Evolutionary conservation across 64 coral and sea anemone species (phyloP), one percentile per base, ranked within the genome.

Genomic region (Platygyra sinensis): DNA sequence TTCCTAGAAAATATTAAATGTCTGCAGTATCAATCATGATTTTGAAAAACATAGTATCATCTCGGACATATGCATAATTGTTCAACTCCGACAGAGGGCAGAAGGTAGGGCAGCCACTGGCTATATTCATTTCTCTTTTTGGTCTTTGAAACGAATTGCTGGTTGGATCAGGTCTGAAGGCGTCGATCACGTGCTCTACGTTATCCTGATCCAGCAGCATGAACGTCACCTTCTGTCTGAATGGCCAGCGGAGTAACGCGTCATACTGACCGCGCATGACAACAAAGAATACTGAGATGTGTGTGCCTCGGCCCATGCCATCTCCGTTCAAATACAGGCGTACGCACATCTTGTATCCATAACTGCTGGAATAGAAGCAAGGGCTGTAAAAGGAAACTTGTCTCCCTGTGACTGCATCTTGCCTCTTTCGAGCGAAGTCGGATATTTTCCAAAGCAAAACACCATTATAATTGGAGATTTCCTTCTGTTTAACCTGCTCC

Each of bases 321-420:
- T 89, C 87, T 0, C 87, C 87, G 31, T 89, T 89, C 14, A 89
- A 50, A 27, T 89, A 89, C 10, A 89, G 17, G 57, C 87, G 87
- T 28, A 74, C 87, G 32, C 87, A 89, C 87, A 89, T 89, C 74
- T 89, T 89, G 74, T 89, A 89, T n/a, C 87, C 87, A 89, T 89
- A 57, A 17, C 50, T 73, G 33, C 71, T 60, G 0, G 87, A 62
- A 30, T 77, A 89, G 60, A 89, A 89, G 0, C 39, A 30, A 10
- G 87, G 87, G 49, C 87, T 89, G 74, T 89, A 77, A 57, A 89
- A 60, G 16, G 87, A 89, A 49, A 78, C 63, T 51, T 77, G 73
- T 3, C 74, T 73, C 22, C 87, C 87, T n/a, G 39, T 77, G 38
- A 67, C 25, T 18, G 87, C 87, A 38, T 89, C 87, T 64, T 55